Evolutionary conservation across 2,888 invertebrate species (phyloP), one percentile per base, ranked within the genome.

Genomic region (Ryuthela nishihirai): DNA sequence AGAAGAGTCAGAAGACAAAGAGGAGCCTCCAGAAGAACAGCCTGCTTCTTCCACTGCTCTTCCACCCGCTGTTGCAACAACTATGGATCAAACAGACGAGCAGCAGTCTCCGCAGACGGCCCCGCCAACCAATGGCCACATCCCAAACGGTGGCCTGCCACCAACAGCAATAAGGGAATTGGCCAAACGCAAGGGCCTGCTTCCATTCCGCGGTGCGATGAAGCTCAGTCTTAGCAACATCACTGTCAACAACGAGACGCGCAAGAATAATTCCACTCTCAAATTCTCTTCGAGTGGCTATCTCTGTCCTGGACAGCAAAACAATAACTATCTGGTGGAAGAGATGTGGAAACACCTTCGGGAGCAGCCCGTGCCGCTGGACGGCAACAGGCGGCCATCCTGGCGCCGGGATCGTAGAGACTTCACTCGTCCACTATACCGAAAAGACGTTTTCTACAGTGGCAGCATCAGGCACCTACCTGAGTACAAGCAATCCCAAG

Each of bases 361-460:
- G 6, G 60, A 61, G 10, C 48, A 52, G 39, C 53, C 47, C 10
- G 45, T 63, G 25, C 54, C 64, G 38, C 46, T 48, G 25, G 66
- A 65, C 41, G 64, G 59, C 25, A 44, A 45, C 21, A 39, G 56
- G 36, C 24, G 59, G 34, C 43, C 54, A 2, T 62, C 62, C 2
- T 25, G 62, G 52, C 39, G 44, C 6, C 45, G 58, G 5, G 46
- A 54, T 7, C 46, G 50, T 1, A 78, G 81, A 41, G 79, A 83
- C 65, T 88, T 90, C 79, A 85, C 90, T 15, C 82, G 93, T 17
- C 95, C 95, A 3, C 77, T 97, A 77, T 93, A 93, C 6, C 82
- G 94, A 48, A 93, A 94, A 72, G 98, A 98, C 76, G 95, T 97
- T 71, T 97, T 98, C 80, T 97, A 97, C 77, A 92, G 93, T 2